A percentile compares a stretch with the other conserved stretches of the same genome.
These are phyloP conservation scores for Genyomyrus donnyi DNA, from an alignment of 2,113 vertebrate species.

Conservation along the genomic window DNA sequence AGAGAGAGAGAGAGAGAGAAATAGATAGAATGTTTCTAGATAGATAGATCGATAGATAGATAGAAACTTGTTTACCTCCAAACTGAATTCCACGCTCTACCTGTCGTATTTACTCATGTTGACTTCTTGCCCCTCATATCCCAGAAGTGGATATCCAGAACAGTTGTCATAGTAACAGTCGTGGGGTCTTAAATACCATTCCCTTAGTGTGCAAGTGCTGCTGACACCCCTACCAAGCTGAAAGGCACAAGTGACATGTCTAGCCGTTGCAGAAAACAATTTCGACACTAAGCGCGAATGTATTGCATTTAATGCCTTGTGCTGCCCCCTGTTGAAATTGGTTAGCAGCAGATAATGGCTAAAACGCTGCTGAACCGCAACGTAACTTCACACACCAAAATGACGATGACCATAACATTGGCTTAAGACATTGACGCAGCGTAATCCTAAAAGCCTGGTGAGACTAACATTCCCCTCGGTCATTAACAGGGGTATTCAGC, in stretches of 20 bases:
- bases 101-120: neutral
- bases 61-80: neutral
- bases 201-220: neutral
- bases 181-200: neutral
- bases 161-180: neutral
- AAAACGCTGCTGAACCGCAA: neutral
- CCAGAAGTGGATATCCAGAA: neutral
- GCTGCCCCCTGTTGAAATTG: constrained; percentile 8
- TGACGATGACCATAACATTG: neutral
- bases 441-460: neutral
- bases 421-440: neutral
- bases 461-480: neutral
- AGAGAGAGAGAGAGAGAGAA: no score
- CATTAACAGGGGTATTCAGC: neutral
- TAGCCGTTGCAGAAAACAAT: neutral
- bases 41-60: neutral
- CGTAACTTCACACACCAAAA: neutral
- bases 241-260: neutral
- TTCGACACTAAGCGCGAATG: neutral
- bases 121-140: neutral
- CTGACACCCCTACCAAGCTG: neutral
- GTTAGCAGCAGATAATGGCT: neutral
- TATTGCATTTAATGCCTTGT: neutral
- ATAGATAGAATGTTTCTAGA: no score
- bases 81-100: neutral